These are phyloP conservation scores for Hycleus phaleratus DNA, from an alignment of 1,140 invertebrate species.

Conservation along the genomic window DNA sequence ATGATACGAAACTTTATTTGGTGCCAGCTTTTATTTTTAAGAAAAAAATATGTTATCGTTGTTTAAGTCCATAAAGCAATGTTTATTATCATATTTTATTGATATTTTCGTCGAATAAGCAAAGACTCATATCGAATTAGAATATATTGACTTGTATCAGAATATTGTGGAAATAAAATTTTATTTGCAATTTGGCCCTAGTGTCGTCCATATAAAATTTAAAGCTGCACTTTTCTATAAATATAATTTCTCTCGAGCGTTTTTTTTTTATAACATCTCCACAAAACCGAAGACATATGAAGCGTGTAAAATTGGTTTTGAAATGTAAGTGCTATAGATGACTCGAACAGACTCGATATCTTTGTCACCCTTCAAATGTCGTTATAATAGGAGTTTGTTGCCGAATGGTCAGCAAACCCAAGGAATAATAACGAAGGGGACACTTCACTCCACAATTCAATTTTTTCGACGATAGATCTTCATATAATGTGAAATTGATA, in stretches of 20 bases:
- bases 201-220: constrained; percentile 16
- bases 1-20: too few species aligned
- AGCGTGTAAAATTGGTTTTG: constrained; percentile 31
- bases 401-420: constrained; percentile 28
- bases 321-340: constrained; percentile 29
- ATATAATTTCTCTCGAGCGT: not conserved
- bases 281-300: constrained; percentile 21
- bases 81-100: constrained; percentile 31
- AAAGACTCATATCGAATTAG: constrained; percentile 27
- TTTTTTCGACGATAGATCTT: constrained; percentile 32
- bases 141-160: constrained; percentile 15
- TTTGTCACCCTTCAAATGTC: constrained; percentile 30
- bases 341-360: constrained; percentile 25
- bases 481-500: constrained; percentile 29
- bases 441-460: constrained; percentile 32
- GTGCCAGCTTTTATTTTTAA: too few species aligned
- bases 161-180: constrained; percentile 22
- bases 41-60: constrained; percentile 27
- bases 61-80: constrained; percentile 23
- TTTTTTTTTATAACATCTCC: not conserved
- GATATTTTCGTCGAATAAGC: constrained; percentile 30
- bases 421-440: constrained; percentile 30
- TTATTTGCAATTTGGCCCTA: constrained; percentile 24
- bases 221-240: constrained; percentile 17
- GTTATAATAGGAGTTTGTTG: constrained; percentile 25